phyloP scores from a whole-genome alignment of 2,113 vertebrate genomes.

The Onychorhynchus coronatus region DNA sequence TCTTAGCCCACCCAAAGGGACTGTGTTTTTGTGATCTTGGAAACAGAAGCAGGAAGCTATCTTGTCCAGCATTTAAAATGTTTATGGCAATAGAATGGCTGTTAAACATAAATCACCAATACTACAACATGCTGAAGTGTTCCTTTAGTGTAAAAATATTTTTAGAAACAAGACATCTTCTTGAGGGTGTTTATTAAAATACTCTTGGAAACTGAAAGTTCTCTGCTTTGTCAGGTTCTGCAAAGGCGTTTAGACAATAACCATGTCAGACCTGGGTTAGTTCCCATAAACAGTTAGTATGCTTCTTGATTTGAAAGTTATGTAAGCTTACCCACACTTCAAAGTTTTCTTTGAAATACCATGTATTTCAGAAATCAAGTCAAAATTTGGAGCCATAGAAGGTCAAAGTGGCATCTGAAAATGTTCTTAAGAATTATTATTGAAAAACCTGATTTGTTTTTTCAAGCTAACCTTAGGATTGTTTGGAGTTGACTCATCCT shows the following conservation, averaged over 20 bases:
- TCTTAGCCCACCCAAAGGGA: neutral
- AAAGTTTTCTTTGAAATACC: neutral
- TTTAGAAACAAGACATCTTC: neutral
- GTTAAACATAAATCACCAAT: neutral
- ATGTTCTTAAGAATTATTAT: neutral
- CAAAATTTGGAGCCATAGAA: neutral
- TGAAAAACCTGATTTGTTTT: neutral
- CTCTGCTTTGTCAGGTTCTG: neutral
- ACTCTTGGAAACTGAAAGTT: neutral
- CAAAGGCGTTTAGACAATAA: neutral
- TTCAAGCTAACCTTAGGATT: neutral
- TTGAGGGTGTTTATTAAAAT: neutral
- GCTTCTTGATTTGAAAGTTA: neutral
- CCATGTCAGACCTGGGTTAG: rapidly evolving
- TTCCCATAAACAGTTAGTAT: neutral
- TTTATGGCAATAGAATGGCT: neutral
- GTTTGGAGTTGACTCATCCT: neutral
- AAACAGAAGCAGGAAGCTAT: neutral
- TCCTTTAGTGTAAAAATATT: neutral
- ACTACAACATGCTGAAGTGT: neutral
- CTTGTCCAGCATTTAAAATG: neutral
- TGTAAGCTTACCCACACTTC: neutral
- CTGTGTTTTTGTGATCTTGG: neutral
- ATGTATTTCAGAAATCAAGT: neutral
- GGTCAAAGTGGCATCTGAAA: neutral